Percentiles rank a stretch among this genome's conserved stretches.
These are phyloP conservation scores for Drosophila navojoa DNA, from an alignment of 1,140 invertebrate genomes.

Conservation along the genomic window DNA sequence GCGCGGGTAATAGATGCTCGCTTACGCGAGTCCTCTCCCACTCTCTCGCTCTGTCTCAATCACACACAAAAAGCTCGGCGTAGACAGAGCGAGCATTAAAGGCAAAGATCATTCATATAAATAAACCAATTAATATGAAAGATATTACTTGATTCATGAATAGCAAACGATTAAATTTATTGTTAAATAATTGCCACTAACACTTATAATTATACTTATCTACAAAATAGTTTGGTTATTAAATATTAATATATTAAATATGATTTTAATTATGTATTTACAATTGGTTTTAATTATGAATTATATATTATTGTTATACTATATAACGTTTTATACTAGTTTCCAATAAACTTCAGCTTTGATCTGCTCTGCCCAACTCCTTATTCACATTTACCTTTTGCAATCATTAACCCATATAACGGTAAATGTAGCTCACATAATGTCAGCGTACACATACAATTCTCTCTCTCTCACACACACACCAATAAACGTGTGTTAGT, in stretches of 20 bases:
- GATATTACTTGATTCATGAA: neutral
- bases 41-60: neutral
- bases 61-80: neutral
- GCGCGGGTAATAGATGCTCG: neutral
- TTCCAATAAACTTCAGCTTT: neutral
- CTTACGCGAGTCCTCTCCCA: neutral
- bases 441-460: neutral
- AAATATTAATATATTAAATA: no score
- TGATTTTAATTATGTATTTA: no score
- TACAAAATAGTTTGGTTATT: no score
- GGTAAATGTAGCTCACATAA: conserved; percentile 17
- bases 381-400: neutral
- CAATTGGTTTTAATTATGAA: no score
- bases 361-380: neutral
- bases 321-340: neutral
- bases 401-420: conserved; percentile 40
- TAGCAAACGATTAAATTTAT: neutral
- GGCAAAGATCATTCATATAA: conserved; percentile 33
- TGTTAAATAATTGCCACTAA: no score
- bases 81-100: conserved; percentile 7
- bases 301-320: neutral
- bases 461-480: neutral
- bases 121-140: neutral
- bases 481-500: neutral
- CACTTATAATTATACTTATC: no score